phyloP scores from a whole-genome alignment of 2,113 vertebrate genomes.

The Recurvirostra avosetta region DNA sequence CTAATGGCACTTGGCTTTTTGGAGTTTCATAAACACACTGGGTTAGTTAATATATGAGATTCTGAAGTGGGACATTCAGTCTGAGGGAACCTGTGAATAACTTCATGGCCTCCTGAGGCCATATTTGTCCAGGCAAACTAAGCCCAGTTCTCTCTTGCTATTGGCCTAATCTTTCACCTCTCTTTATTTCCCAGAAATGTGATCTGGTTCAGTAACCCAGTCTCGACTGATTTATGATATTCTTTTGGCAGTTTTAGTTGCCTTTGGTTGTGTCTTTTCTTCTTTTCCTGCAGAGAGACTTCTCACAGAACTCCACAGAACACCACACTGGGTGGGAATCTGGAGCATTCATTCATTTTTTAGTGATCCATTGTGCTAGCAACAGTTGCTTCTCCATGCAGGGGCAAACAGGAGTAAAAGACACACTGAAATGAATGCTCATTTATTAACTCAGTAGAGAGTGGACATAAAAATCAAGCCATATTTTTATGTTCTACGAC shows the following conservation, averaged over 20 bases:
- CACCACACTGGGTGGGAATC: neutral
- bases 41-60: slow-evolving; percentile 83
- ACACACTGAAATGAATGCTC: neutral
- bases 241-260: neutral
- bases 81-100: slow-evolving; percentile 82
- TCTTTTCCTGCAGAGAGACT: neutral
- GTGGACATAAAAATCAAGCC: neutral
- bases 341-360: neutral
- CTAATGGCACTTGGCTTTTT: slow-evolving; percentile 74
- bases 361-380: neutral
- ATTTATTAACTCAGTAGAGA: neutral
- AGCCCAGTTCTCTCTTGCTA: neutral
- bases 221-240: neutral
- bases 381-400: neutral
- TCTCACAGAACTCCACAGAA: neutral
- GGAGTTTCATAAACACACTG: slow-evolving; percentile 82
- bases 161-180: neutral
- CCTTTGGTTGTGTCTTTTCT: neutral
- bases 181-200: neutral
- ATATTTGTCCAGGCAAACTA: neutral
- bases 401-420: neutral
- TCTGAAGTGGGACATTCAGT: slow-evolving; percentile 80
- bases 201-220: neutral
- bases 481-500: neutral
- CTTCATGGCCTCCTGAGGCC: slow-evolving; percentile 79